Percentiles rank a stretch among this genome's conserved stretches.
phyloP scores from a whole-genome alignment of 2,113 vertebrate genomes.

The Cricetomys ansorgei region DNA sequence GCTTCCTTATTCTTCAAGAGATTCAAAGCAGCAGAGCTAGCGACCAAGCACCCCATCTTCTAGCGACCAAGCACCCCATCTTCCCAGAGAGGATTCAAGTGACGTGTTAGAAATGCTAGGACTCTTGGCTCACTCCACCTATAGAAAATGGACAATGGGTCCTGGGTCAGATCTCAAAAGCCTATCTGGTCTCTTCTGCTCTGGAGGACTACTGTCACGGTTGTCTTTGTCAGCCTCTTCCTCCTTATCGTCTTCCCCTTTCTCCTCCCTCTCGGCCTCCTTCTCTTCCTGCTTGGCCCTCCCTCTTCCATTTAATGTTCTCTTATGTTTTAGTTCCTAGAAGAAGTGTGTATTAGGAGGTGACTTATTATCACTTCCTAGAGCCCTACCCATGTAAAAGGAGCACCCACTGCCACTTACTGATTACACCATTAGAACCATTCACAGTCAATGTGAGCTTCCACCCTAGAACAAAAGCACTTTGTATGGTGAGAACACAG shows the following conservation, averaged over 20 bases:
- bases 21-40: not conserved
- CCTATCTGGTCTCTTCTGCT: not conserved
- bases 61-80: not conserved
- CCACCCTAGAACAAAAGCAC: not conserved
- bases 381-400: not conserved
- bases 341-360: not conserved
- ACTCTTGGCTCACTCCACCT: not conserved
- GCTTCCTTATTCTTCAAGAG: conserved; percentile 2
- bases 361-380: not conserved
- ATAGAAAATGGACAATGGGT: not conserved
- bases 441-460: not conserved
- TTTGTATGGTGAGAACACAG: not conserved
- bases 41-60: not conserved
- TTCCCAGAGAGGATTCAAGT: not conserved
- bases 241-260: not conserved
- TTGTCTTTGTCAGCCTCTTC: not conserved
- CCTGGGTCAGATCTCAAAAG: not conserved
- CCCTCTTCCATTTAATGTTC: not conserved
- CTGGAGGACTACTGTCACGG: not conserved
- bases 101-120: not conserved
- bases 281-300: not conserved
- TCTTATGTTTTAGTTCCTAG: not conserved
- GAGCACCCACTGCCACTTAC: not conserved
- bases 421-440: not conserved
- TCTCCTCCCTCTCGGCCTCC: accelerated